These are phyloP conservation scores for Scartelaos histophorus DNA, from an alignment of 2,113 vertebrate genomes.

Conservation along the genomic window DNA sequence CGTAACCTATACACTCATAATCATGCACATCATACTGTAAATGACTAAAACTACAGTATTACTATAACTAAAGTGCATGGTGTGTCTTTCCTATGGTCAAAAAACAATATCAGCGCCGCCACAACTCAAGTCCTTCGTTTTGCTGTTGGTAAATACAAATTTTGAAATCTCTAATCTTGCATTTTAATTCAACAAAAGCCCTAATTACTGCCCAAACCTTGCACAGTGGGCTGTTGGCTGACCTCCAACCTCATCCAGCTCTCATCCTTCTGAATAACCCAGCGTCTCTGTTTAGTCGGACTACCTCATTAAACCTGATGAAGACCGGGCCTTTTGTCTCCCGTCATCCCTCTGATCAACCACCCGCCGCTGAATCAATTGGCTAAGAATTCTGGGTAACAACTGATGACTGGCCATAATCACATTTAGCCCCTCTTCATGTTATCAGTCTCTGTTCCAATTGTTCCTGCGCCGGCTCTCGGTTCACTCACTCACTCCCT, in stretches of 20 bases:
- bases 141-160: background rate
- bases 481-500: conserved; percentile 62
- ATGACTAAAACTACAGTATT: no score
- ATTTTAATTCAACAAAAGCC: background rate
- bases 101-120: background rate
- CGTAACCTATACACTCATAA: background rate
- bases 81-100: background rate
- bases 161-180: background rate
- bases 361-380: conserved; percentile 34
- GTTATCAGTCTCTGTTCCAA: conserved; percentile 48
- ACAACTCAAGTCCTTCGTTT: background rate
- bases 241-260: background rate
- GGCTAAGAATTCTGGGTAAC: conserved; percentile 16
- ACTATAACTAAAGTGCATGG: background rate
- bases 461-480: conserved; percentile 44
- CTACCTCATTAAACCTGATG: conserved; percentile 12
- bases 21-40: no score
- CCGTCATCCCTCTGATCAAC: conserved; percentile 27
- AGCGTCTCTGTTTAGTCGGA: background rate
- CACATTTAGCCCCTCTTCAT: conserved; percentile 48
- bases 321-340: background rate
- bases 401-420: conserved; percentile 54
- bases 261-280: background rate
- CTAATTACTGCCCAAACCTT: background rate
- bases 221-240: background rate